Percentiles rank a stretch among this genome's conserved stretches.
phyloP scores from a whole-genome alignment of 2,113 vertebrate genomes.

The Siniperca knerii region DNA sequence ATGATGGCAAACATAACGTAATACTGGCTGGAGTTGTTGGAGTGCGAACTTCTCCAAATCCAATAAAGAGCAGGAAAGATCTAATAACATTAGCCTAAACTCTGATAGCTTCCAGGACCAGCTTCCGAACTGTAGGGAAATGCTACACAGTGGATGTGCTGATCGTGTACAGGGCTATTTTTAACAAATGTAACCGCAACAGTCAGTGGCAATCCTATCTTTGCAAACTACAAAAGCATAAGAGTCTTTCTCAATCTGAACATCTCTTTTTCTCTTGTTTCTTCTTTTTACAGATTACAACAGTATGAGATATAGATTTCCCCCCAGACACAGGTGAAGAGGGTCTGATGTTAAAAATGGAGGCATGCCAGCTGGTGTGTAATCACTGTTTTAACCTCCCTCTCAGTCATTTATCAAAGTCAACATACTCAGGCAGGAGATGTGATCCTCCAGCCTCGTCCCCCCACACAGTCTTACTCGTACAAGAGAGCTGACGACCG shows the following conservation, averaged over 20 bases:
- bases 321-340: conserved; percentile 64
- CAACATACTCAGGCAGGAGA: conserved; percentile 49
- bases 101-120: too few species aligned
- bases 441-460: conserved; percentile 46
- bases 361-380: conserved; percentile 65
- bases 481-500: background rate
- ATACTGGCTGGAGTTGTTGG: too few species aligned
- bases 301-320: conserved; percentile 37
- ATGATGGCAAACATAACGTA: too few species aligned
- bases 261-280: conserved; percentile 10
- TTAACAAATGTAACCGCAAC: background rate
- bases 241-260: background rate
- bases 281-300: conserved; percentile 25
- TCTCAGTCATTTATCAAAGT: conserved; percentile 76
- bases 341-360: conserved; percentile 55
- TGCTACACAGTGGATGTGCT: background rate
- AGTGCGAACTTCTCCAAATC: too few species aligned
- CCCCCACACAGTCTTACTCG: conserved; percentile 7
- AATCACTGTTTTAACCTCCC: conserved; percentile 77
- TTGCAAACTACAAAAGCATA: background rate
- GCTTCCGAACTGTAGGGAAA: background rate
- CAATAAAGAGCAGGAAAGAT: too few species aligned
- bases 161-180: background rate
- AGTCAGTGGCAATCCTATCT: background rate
- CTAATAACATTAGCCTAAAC: too few species aligned